Evolutionary conservation across 1,140 invertebrate species (phyloP), one percentile per base, ranked within the genome.

Genomic region (Fopius arisanus): DNA sequence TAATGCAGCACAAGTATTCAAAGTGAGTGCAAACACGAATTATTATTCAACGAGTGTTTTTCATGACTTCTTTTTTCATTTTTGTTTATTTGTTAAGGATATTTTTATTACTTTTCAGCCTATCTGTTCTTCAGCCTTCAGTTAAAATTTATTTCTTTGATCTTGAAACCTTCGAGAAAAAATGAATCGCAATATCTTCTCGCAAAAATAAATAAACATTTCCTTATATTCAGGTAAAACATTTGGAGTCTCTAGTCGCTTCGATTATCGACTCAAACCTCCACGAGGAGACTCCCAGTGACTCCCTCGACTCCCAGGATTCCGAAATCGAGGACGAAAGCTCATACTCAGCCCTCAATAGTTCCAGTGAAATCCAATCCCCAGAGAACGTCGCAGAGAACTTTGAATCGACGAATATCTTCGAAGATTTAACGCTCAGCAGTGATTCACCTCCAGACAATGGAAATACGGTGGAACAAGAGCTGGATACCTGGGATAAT

Each of bases 1-100:
- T 40, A 83, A 87, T 82, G 89, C 89, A 19, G 89, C 89, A 48
- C 87, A 86, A 81, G 87, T 88, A 77, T 90, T 90, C 80, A 89
- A 90, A 83, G 89, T 90, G 79, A 78, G 75, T 79, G 29, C 1
- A 67, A 0, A 28, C 67, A 51, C 33, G 70, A 67, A 73, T 51
- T 26, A 21, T 75, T 66, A 67, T 72, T 51, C 69, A 54, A 28
- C 41, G 41, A 74, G 63, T 70, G 9, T 37, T 21, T 29, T 67
- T 43, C 19, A 70, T 48, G 63, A 68, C 28, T 59, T 51, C 5
- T 4, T 51, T 40, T 59, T 54, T 28, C n/a, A 62, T 31, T n/a
- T n/a, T n/a, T n/a, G n/a, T n/a, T n/a, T n/a, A 37, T 4, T 37
- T 37, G 4, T 37, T 37, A 37, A 12, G 33, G 4, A 12, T 4